These are phyloP conservation scores for Meteorus cinctellus DNA, from an alignment of 2,888 invertebrate genomes.

Conservation along the genomic window DNA sequence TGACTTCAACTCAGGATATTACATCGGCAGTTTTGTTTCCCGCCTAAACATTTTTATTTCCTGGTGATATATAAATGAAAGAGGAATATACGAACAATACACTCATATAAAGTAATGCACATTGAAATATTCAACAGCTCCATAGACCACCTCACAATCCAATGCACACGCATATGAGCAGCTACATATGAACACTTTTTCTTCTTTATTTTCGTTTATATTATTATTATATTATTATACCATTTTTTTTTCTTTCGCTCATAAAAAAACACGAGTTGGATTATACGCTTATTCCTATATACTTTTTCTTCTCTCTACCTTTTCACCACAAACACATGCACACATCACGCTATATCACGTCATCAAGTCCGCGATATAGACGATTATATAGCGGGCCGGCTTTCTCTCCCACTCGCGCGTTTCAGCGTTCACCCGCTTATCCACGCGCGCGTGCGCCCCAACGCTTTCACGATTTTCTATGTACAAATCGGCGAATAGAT, in stretches of 20 bases:
- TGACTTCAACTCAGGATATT: conserved; percentile 2
- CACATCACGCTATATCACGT: conserved; percentile 27
- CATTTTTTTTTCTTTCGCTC: neutral
- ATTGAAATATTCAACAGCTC: conserved; percentile 10
- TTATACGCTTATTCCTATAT: neutral
- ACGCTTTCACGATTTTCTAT: conserved; percentile 40
- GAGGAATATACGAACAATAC: neutral
- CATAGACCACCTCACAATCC: neutral
- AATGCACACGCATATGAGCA: conserved; percentile 7
- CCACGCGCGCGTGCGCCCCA: conserved; percentile 37
- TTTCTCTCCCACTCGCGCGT: conserved; percentile 41
- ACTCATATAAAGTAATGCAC: neutral
- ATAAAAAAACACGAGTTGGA: conserved; percentile 1
- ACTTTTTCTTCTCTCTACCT: conserved; percentile 17
- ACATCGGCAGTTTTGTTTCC: conserved; percentile 19
- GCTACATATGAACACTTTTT: neutral
- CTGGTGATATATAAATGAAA: conserved; percentile 3
- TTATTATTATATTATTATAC: conserved; percentile 9
- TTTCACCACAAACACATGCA: neutral
- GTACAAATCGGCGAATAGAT: neutral
- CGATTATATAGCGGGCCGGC: conserved; percentile 35
- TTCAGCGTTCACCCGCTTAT: conserved; percentile 22
- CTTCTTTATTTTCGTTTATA: neutral
- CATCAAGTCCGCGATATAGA: conserved; percentile 20
- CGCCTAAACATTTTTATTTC: conserved; percentile 11